Conservation (phyloP, 2,113 vertebrate genomes). For the Pelusios castaneus region DNA sequence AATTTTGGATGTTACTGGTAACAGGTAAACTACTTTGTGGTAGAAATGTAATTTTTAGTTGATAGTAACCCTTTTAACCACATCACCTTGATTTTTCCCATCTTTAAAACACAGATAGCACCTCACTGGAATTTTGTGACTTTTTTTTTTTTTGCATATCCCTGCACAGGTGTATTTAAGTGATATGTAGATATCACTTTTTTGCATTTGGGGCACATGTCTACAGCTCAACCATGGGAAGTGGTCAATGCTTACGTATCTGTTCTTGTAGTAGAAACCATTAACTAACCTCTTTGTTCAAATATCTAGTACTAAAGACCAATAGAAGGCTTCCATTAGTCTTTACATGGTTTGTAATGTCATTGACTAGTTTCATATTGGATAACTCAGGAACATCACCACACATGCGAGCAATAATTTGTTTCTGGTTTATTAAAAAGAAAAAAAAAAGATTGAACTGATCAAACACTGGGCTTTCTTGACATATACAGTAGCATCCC, state of each 20-base stretch:
- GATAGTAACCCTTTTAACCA: not conserved
- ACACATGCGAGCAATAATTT: not conserved
- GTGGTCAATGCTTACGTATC: no score
- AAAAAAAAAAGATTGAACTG: not conserved
- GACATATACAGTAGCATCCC: not conserved
- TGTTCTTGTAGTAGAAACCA: not conserved
- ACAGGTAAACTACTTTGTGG: not conserved
- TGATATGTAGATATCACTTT: no score
- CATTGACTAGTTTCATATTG: not conserved
- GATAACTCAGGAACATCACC: not conserved
- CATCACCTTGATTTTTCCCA: not conserved
- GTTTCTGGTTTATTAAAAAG: not conserved
- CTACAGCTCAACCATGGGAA: no score
- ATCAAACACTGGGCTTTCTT: not conserved
- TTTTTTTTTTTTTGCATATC: not conserved
- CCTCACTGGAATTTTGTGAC: not conserved
- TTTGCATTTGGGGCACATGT: no score
- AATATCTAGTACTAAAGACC: not conserved
- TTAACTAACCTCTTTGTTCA: not conserved
- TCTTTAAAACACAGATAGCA: rapidly evolving
- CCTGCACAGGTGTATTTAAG: no score
- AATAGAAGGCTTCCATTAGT: not conserved
- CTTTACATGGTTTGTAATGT: not conserved
- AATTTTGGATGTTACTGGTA: not conserved
- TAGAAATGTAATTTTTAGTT: not conserved